Evolutionary conservation across 2,113 vertebrate species (phyloP).

Genomic region (Gobio gobio): DNA sequence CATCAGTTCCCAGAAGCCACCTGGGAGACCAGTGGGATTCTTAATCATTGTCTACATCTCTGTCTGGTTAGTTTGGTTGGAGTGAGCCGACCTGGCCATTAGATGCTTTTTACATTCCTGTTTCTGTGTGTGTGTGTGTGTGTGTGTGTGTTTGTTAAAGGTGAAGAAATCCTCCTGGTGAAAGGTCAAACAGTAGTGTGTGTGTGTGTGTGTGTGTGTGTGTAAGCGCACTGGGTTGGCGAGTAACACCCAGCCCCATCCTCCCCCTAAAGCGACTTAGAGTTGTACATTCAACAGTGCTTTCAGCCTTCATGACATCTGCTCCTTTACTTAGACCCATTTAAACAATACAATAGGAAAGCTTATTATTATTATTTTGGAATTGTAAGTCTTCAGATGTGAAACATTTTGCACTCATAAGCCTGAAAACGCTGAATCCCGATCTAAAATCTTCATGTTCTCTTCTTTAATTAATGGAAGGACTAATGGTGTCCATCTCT

Average conservation of each 20-base stretch:
- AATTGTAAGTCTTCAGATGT: not conserved
- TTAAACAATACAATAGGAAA: not conserved
- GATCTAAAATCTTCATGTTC: not conserved
- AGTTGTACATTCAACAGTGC: not conserved
- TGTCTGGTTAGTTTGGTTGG: conserved; percentile 29
- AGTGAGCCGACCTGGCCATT: conserved; percentile 28
- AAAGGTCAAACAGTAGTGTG: conserved; percentile 45
- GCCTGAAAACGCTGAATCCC: not conserved
- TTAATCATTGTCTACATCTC: not conserved
- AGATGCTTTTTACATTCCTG: conserved; percentile 42
- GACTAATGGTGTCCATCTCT: conserved; percentile 23
- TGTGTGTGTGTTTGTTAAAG: not conserved
- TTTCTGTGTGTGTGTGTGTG: not conserved
- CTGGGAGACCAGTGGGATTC: conserved; percentile 27
- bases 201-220: not conserved
- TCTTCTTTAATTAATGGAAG: conserved; percentile 7
- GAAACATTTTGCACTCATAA: not conserved
- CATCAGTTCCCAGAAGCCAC: conserved; percentile 40
- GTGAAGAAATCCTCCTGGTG: conserved; percentile 41
- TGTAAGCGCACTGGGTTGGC: not conserved
- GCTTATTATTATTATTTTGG: not conserved
- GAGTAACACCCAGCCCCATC: conserved; percentile 15
- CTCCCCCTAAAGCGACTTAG: not conserved
- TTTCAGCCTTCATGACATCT: not conserved
- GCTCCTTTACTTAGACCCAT: not conserved